These are phyloP conservation scores for Panurus biarmicus DNA, from an alignment of 2,113 vertebrate species.

Conservation along the genomic window DNA sequence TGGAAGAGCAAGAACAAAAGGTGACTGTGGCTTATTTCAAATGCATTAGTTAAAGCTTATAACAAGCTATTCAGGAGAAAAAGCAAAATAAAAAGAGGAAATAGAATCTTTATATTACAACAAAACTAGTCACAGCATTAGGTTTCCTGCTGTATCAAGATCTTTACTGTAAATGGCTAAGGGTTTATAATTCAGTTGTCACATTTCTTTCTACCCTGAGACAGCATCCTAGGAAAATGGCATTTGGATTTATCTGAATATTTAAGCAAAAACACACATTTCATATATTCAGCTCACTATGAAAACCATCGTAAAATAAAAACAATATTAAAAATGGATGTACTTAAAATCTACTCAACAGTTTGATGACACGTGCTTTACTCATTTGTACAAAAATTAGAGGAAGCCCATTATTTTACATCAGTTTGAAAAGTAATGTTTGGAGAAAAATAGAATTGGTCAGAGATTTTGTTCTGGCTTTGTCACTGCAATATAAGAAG, in stretches of 20 bases:
- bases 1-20: background rate
- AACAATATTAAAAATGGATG: background rate
- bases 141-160: background rate
- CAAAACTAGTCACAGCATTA: background rate
- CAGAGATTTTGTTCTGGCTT: background rate
- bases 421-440: background rate
- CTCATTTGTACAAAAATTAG: background rate
- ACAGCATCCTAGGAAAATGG: background rate
- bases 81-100: background rate
- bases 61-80: background rate
- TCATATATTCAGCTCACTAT: background rate
- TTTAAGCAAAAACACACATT: background rate
- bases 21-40: background rate
- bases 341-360: background rate
- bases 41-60: background rate
- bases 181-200: background rate
- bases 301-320: background rate
- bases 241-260: background rate
- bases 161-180: background rate
- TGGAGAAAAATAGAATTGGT: background rate
- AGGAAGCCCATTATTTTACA: background rate
- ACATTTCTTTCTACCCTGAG: background rate
- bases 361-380: background rate
- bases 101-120: background rate
- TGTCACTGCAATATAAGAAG: background rate